Conservation (phyloP, 37 sponge, comb jelly and placozoan genomes). For the Petrosia ficiformis region DNA sequence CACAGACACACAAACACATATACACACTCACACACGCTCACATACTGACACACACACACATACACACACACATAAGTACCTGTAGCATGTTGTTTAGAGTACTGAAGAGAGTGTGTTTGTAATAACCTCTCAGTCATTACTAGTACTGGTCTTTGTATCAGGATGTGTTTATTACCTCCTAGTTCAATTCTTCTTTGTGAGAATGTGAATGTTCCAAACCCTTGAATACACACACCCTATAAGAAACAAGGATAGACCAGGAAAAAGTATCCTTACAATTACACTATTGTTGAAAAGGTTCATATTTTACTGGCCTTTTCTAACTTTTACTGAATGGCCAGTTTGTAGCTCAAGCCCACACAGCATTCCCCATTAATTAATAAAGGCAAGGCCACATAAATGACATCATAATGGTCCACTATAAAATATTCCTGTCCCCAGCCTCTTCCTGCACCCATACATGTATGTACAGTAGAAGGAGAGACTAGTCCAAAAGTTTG, state of each 20-base stretch:
- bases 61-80: slow-evolving; percentile 30
- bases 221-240: slow-evolving; percentile 76
- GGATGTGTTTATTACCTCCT: slow-evolving; percentile 61
- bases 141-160: slow-evolving; percentile 80
- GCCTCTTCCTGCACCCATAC: too few species aligned
- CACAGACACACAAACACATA: too few species aligned
- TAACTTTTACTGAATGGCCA: too few species aligned
- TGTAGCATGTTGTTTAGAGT: slow-evolving; percentile 62
- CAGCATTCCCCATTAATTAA: too few species aligned
- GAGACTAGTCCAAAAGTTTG: too few species aligned
- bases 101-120: slow-evolving; percentile 59
- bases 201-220: slow-evolving; percentile 83
- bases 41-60: slow-evolving; percentile 50
- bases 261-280: not conserved
- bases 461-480: too few species aligned
- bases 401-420: too few species aligned
- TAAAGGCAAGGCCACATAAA: too few species aligned
- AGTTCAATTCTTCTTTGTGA: slow-evolving; percentile 60
- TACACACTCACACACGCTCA: too few species aligned
- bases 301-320: too few species aligned
- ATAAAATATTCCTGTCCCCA: too few species aligned
- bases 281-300: not conserved
- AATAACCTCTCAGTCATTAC: slow-evolving; percentile 83
- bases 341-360: too few species aligned
- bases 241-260: not conserved